A percentile compares a stretch with the other conserved stretches of the same genome.
Conservation (phyloP, 92 coral and sea anemone genomes). For the Umimayanthus kanabou region DNA sequence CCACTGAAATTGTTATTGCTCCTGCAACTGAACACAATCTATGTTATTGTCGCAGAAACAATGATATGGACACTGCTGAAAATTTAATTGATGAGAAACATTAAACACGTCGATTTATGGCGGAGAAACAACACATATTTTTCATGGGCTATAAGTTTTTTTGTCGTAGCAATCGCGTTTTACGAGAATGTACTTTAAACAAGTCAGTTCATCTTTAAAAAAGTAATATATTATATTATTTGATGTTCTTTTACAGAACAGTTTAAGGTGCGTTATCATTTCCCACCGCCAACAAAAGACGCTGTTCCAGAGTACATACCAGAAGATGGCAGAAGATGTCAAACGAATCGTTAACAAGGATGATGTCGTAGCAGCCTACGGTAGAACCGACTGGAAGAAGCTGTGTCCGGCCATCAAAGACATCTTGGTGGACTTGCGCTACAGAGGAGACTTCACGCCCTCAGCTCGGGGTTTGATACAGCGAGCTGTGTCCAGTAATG, state of each 20-base stretch:
- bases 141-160: too few species aligned
- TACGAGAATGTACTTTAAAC: too few species aligned
- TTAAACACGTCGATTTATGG: too few species aligned
- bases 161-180: too few species aligned
- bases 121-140: too few species aligned
- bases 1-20: too few species aligned
- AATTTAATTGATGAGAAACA: too few species aligned
- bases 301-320: conserved; percentile 45
- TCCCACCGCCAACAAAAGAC: conserved; percentile 33
- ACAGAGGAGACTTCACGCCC: conserved; percentile 54
- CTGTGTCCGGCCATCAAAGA: conserved; percentile 43
- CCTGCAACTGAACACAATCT: too few species aligned
- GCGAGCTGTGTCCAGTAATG: conserved; percentile 22
- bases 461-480: conserved; percentile 34
- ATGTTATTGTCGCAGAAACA: too few species aligned
- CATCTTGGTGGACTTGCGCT: conserved; percentile 39
- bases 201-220: too few species aligned
- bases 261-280: neutral
- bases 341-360: conserved; percentile 33
- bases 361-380: conserved; percentile 27
- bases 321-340: conserved; percentile 29
- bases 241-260: neutral
- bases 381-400: conserved; percentile 39
- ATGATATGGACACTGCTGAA: too few species aligned
- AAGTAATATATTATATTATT: too few species aligned